These are phyloP conservation scores for Cirrhinus mrigala DNA, from an alignment of 2,797 vertebrate genomes.

Conservation along the genomic window DNA sequence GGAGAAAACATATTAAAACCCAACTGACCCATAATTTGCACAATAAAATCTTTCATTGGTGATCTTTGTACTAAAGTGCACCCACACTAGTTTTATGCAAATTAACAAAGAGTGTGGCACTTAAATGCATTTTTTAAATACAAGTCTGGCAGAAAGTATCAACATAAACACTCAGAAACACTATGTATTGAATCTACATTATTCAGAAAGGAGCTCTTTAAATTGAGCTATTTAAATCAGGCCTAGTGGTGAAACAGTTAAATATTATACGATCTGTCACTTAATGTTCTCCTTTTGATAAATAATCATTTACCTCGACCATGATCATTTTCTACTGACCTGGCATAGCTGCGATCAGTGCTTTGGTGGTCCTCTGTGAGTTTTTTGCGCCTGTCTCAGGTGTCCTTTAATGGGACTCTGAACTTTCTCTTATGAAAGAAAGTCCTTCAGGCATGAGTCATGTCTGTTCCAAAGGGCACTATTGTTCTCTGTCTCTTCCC, in stretches of 20 bases:
- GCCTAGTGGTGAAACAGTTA: neutral
- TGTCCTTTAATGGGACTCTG: slow-evolving; percentile 25
- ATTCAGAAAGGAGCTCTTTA: neutral
- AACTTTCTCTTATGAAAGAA: slow-evolving; percentile 23
- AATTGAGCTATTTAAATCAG: neutral
- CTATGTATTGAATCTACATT: neutral
- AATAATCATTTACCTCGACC: neutral
- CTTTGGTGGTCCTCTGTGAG: neutral
- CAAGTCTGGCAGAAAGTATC: neutral
- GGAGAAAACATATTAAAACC: neutral
- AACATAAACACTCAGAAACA: neutral
- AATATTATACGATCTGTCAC: neutral
- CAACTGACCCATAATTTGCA: neutral
- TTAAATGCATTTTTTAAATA: slow-evolving; percentile 7
- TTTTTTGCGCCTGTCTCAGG: slow-evolving; percentile 12
- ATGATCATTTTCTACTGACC: slow-evolving; percentile 34
- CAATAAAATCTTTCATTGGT: slow-evolving; percentile 1
- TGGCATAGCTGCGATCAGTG: neutral
- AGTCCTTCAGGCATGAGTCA: slow-evolving; percentile 32
- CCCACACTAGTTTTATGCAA: neutral
- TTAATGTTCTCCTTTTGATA: neutral
- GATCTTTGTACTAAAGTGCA: neutral
- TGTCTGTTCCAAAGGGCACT: slow-evolving; percentile 48
- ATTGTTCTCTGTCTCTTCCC: slow-evolving; percentile 14
- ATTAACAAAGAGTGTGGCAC: neutral